Evolutionary conservation across 2,888 invertebrate genomes (phyloP), one percentile per base, ranked within the genome.

Genomic region (Deroplatys truncata): DNA sequence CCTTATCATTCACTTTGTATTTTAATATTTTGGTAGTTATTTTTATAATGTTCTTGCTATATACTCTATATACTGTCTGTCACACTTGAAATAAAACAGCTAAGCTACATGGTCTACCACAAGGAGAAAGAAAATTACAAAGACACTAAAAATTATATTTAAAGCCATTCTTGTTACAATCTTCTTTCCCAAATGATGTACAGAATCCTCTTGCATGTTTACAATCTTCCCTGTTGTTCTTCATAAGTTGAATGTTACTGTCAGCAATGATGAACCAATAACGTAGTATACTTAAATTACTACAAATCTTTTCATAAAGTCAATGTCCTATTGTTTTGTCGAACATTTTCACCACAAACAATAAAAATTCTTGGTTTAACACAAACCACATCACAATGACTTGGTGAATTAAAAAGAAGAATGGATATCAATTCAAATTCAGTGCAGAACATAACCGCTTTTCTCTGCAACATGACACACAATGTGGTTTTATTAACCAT

Each of bases 171-270:
- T 86, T 29, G 82, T 29, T 83, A 87, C 87, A 87, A 43, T 87
- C 87, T 87, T 87, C 87, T 87, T 83, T 87, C 43, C n/a, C 4
- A 10, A 13, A 31, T 83, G 83, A n/a, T 35, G 82, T 25, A 83
- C 28, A 28, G 20, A 87, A n/a, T 87, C 87, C 87, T 87, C 87
- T 87, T 87, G 87, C 86, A 20, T 72, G 56, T 82, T 86, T 82
- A 87, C 86, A 82, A 29, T 86, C 82, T 86, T 86, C 86, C 43
- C 87, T 87, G 29, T 16, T n/a, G 82, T 31, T 87, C 87, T 87
- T 87, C 87, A 82, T 1, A 35, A 16, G 29, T 31, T n/a, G 82
- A 82, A 35, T 7, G 20, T 0, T 13, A 82, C 15, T 82, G 9
- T 35, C 83, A 29, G 87, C n/a, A 4, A 20, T 25, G 83, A 28